Percentiles rank a stretch among this genome's conserved stretches.
Conservation (phyloP, 2,888 invertebrate genomes). For the Miltochrista miniata region DNA sequence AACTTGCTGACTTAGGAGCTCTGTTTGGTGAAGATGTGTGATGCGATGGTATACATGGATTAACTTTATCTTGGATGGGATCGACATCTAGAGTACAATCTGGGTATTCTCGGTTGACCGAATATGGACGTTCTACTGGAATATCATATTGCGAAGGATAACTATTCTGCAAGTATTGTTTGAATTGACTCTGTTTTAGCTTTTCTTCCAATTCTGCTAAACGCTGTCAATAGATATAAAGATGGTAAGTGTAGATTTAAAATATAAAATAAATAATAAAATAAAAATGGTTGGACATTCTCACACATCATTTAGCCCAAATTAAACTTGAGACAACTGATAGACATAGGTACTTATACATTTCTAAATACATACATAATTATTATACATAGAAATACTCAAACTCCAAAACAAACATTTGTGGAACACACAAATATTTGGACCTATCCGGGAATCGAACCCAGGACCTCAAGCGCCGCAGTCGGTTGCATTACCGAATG, state of each 20-base stretch:
- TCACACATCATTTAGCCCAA: too few species aligned
- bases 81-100: slow-evolving; percentile 44
- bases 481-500: too few species aligned
- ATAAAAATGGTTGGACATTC: too few species aligned
- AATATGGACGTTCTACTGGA: slow-evolving; percentile 70
- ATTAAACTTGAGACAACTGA: too few species aligned
- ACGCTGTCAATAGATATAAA: slow-evolving; percentile 38
- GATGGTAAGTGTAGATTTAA: not conserved
- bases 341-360: too few species aligned
- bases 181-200: slow-evolving; percentile 72
- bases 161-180: slow-evolving; percentile 65
- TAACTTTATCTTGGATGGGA: slow-evolving; percentile 41
- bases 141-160: slow-evolving; percentile 61
- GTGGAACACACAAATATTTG: too few species aligned
- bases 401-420: too few species aligned
- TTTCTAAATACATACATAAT: too few species aligned
- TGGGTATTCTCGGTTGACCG: slow-evolving; percentile 50
- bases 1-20: slow-evolving; percentile 42
- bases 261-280: not conserved
- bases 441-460: too few species aligned
- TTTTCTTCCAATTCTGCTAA: slow-evolving; percentile 75
- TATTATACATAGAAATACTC: too few species aligned
- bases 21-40: slow-evolving; percentile 40
- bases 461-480: too few species aligned
- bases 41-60: slow-evolving; percentile 19